These are phyloP conservation scores for Halcyon malimbica DNA, from an alignment of 2,113 vertebrate species.

Conservation along the genomic window DNA sequence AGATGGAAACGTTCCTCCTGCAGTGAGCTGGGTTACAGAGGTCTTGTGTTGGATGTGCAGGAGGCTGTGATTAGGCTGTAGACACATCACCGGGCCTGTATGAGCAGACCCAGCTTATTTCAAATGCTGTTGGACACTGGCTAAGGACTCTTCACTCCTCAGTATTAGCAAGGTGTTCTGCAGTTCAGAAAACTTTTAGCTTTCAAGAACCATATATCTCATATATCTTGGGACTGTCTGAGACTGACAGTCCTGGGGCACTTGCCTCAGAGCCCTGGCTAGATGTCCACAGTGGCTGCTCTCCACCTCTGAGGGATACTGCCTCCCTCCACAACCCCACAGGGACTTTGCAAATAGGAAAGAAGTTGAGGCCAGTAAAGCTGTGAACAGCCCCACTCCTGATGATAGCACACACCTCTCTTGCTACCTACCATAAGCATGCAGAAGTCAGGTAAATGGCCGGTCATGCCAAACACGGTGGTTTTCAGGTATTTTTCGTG, in stretches of 20 bases:
- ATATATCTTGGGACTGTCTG: not conserved
- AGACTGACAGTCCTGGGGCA: not conserved
- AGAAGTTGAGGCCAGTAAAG: not conserved
- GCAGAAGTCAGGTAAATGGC: slow-evolving; percentile 97
- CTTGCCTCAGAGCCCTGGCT: not conserved
- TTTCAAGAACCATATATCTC: not conserved
- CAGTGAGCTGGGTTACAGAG: not conserved
- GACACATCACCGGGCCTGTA: not conserved
- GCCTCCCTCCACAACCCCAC: not conserved
- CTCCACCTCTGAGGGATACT: not conserved
- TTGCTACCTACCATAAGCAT: slow-evolving; percentile 93
- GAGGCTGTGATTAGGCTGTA: not conserved
- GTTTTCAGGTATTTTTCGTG: slow-evolving; percentile 99
- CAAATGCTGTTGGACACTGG: not conserved
- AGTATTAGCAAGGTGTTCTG: not conserved
- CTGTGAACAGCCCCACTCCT: not conserved
- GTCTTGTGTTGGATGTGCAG: not conserved
- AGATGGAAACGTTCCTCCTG: not conserved
- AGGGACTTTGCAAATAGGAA: not conserved
- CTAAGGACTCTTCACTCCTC: not conserved
- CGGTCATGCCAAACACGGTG: slow-evolving; percentile 98
- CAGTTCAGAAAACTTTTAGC: not conserved
- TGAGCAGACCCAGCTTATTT: not conserved
- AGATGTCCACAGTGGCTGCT: not conserved
- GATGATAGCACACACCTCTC: not conserved